Evolutionary conservation across 2,888 invertebrate species (phyloP).

Genomic region (Nowickia ferox): DNA sequence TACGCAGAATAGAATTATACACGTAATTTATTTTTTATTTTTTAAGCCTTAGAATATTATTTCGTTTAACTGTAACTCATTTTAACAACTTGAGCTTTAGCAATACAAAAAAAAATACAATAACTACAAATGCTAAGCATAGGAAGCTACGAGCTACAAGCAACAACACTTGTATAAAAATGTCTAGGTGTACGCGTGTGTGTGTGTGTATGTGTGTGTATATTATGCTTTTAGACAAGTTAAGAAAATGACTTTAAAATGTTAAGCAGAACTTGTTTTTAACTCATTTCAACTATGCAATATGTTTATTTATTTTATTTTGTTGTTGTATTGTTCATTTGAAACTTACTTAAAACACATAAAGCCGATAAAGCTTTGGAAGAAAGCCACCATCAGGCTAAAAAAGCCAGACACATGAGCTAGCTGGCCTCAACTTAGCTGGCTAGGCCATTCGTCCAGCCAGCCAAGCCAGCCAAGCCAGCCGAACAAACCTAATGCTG

Average conservation of each 20-base stretch:
- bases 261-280: conserved; percentile 68
- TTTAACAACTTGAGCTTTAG: conserved; percentile 58
- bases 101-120: conserved; percentile 55
- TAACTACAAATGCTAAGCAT: conserved; percentile 56
- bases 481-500: conserved; percentile 64
- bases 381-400: conserved; percentile 56
- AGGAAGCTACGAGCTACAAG: conserved; percentile 20
- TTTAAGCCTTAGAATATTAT: background rate
- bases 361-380: conserved; percentile 71
- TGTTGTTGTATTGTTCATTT: conserved; percentile 43
- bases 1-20: background rate
- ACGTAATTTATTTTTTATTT: background rate
- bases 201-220: too few species aligned
- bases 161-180: conserved; percentile 43
- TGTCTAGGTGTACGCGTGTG: background rate
- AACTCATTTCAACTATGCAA: conserved; percentile 62
- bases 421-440: conserved; percentile 13
- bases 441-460: conserved; percentile 17
- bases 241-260: conserved; percentile 68
- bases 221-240: conserved; percentile 46
- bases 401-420: conserved; percentile 25
- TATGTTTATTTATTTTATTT: conserved; percentile 48
- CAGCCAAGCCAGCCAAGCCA: conserved; percentile 1
- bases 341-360: conserved; percentile 65
- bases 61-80: conserved; percentile 49